Evolutionary conservation across 2,113 vertebrate genomes (phyloP), one percentile per base, ranked within the genome.

Genomic region (Menidia beryllina): DNA sequence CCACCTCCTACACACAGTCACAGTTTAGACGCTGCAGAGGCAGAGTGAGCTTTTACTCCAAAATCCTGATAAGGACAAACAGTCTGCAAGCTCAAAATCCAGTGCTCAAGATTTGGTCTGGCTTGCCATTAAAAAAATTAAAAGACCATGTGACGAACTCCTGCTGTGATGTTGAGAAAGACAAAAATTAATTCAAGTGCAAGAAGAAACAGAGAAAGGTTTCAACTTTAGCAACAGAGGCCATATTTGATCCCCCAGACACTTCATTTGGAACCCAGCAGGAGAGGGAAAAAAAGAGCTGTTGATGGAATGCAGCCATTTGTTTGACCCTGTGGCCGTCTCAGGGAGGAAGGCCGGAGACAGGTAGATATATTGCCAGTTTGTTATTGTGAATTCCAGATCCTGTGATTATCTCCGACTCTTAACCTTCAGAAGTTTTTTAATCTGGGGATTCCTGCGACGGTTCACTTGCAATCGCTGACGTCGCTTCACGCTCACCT

Each of bases 361-460:
- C 97, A 98, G 94, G 95, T 95, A 98, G 96, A 99, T 98, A 96
- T 97, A 99, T 99, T 93, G 94, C 92, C 91, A 93, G 93, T 96
- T 96, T 98, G 96, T 98, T 98, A 96, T 96, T 98, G 94, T 94
- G 94, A 95, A 96, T 96, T 97, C 93, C 95, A 98, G 95, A 96
- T 97, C 94, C 96, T 94, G 94, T 95, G 95, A 97, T 97, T 97
- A 97, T 96, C 94, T 97, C 91, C 88, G 91, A 96, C 95, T 97
- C 93, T 84, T 83, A 96, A 94, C 86, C 96, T 97, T 97, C 94
- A 97, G 95, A 93, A 94, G 91, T 94, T 97, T 97, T 93, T 98
- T 94, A 92, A 96, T 98, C 95, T 95, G 93, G 91, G 86, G 95
- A 97, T 98, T 98, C 95, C 95, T 95, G 93, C 92, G 91, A 90